phyloP scores from a whole-genome alignment of 2,113 vertebrate genomes.

The Phrynocephalus versicolor region DNA sequence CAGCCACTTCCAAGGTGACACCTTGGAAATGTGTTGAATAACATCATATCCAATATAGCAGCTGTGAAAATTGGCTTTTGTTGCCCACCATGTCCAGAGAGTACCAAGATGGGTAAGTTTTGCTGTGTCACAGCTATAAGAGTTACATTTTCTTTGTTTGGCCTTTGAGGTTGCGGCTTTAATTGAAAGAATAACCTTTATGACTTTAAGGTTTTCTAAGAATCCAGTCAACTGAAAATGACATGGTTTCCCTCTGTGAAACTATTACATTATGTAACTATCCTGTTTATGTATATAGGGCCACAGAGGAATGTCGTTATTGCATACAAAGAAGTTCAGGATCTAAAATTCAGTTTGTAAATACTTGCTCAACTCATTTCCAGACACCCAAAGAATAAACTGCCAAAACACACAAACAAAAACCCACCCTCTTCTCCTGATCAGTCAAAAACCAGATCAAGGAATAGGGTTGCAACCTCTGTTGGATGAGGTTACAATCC shows the following conservation, averaged over 20 bases:
- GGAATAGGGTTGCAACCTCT: too few species aligned
- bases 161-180: background rate
- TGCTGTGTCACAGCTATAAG: background rate
- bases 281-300: background rate
- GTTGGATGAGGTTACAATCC: too few species aligned
- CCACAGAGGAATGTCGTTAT: background rate
- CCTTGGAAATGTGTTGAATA: background rate
- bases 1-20: background rate
- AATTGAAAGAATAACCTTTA: background rate
- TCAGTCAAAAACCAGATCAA: too few species aligned
- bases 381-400: too few species aligned
- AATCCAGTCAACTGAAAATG: background rate
- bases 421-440: too few species aligned
- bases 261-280: background rate
- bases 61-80: background rate
- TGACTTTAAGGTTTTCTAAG: background rate
- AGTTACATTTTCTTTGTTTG: background rate
- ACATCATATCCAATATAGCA: background rate
- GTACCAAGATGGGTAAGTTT: background rate
- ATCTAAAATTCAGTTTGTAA: too few species aligned
- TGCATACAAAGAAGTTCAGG: too few species aligned
- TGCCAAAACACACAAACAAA: too few species aligned
- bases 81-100: background rate
- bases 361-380: too few species aligned
- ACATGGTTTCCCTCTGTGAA: background rate